Base-by-base conservation (phyloP, 2,888 invertebrate species). In the Meliscaeva auricollis region DNA sequence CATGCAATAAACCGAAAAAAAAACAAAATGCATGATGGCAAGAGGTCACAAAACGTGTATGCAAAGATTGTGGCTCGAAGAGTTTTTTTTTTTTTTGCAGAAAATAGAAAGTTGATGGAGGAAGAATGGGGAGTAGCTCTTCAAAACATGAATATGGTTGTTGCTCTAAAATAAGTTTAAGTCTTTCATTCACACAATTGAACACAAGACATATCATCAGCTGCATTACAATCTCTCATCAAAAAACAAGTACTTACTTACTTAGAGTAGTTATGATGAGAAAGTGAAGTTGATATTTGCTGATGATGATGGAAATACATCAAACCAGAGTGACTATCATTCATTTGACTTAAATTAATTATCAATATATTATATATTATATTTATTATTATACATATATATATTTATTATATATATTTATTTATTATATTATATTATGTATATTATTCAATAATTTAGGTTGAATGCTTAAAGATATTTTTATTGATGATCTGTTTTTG, bases 71-170 rank as follows among this genome's bases (percentile, higher is more conserved):
- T 58, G 41, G 44, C 78, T 73, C 73, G 62, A 32, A 74, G 56
- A 41, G 58, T 44, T 48, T 50, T 75, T 82, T 83, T 64, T 41
- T 58, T 58, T 78, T 54, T 50, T 35, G 41, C 72, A 80, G 38
- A 77, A 81, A 81, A 69, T 80, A 85, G 81, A 85, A 85, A 85
- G 85, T 85, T 80, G 54, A 35, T 54, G 62, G 76, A 62, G 81
- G 76, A 69, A 38, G 60, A 81, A 62, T 72, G 75, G 58, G 35
- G 41, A 76, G 11, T 9, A 41, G n/a, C 72, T 54, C 72, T 54
- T 68, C 30, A 17, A 76, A 62, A 83, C 56, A 58, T 80, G 58
- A 74, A 74, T 56, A 48, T 66, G 48, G 17, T 38, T 72, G 44
- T 46, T 81, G 52, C 58, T 54, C 54, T 66, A 46, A 73, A 48